phyloP scores from a whole-genome alignment of 2,113 vertebrate genomes.

The Ploceus nigricollis region DNA sequence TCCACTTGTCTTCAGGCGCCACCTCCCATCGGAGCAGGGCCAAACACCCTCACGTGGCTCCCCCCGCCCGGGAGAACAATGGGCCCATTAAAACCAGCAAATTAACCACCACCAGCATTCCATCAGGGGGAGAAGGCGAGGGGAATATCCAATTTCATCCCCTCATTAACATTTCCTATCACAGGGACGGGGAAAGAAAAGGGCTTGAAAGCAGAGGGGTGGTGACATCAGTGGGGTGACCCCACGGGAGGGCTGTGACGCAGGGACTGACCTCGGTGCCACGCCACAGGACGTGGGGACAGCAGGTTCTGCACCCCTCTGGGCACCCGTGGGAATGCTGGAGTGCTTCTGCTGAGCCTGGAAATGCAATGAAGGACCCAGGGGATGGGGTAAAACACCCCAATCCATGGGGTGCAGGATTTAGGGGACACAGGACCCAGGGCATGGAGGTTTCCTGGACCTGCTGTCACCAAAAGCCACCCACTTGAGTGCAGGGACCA shows the following conservation, averaged over 20 bases:
- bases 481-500: fast-evolving
- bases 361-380: fast-evolving
- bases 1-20: constrained; percentile 12
- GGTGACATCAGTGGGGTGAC: neutral
- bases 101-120: constrained; percentile 38
- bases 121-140: constrained; percentile 7
- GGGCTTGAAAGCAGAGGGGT: neutral
- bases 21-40: neutral
- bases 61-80: constrained; percentile 33
- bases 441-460: fast-evolving
- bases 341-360: neutral
- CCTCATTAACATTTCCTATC: constrained; percentile 54
- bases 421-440: fast-evolving
- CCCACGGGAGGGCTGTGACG: fast-evolving
- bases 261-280: neutral
- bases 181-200: neutral
- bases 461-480: neutral
- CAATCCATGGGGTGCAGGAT: fast-evolving
- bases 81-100: constrained; percentile 53
- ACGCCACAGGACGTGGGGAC: fast-evolving
- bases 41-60: neutral
- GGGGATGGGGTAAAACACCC: fast-evolving
- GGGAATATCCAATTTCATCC: constrained; percentile 38
- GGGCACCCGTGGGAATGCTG: neutral
- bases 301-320: neutral